Evolutionary conservation across 2,888 invertebrate species (phyloP).

Genomic region (Clepsis dumicolana): DNA sequence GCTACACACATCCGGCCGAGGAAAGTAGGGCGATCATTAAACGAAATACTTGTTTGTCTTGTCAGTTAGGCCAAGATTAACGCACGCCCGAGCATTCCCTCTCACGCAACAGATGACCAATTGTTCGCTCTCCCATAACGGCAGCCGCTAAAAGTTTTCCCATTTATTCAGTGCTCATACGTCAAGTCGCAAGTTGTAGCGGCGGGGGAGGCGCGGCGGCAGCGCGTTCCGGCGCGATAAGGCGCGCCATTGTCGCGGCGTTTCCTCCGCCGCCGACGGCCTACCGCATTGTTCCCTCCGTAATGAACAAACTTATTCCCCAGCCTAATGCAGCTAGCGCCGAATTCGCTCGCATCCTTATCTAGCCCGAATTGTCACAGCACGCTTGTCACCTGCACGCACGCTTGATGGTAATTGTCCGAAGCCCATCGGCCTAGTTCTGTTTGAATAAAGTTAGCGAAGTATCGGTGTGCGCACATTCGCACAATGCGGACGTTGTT

Average conservation of each 20-base stretch:
- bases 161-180: conserved; percentile 84
- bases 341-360: conserved; percentile 77
- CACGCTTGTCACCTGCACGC: conserved; percentile 61
- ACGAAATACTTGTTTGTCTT: conserved; percentile 27
- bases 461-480: conserved; percentile 74
- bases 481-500: conserved; percentile 75
- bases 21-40: conserved; percentile 28
- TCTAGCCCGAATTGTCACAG: conserved; percentile 69
- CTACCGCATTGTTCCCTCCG: conserved; percentile 80
- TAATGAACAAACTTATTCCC: conserved; percentile 86
- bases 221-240: conserved; percentile 85
- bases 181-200: conserved; percentile 65
- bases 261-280: conserved; percentile 83
- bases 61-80: conserved; percentile 67
- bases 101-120: conserved; percentile 80
- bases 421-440: conserved; percentile 75
- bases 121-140: conserved; percentile 82
- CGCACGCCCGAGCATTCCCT: conserved; percentile 72
- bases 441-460: conserved; percentile 77
- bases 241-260: conserved; percentile 82
- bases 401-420: conserved; percentile 65
- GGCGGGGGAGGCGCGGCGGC: conserved; percentile 48
- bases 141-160: conserved; percentile 81
- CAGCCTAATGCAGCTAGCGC: conserved; percentile 75
- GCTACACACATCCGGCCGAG: background rate